A percentile compares a stretch with the other conserved stretches of the same genome.
Conservation (phyloP, 37 sponge, comb jelly and placozoan species). For the Ephydatia muelleri region DNA sequence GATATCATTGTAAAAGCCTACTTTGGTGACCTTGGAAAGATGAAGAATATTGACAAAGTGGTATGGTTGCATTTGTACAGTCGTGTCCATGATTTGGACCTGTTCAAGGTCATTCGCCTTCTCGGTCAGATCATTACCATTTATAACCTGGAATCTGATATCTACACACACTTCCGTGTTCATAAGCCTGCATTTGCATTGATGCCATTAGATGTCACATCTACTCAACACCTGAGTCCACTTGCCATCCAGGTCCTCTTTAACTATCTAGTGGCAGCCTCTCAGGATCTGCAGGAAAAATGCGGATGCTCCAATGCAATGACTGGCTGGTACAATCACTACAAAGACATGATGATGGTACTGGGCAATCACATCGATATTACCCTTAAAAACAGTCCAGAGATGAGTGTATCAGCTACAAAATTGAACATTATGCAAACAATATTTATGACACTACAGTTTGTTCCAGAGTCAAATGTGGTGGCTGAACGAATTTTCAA, state of each 20-base stretch:
- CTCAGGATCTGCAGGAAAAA: background rate
- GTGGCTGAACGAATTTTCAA: conserved; percentile 35
- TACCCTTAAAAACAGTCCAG: background rate
- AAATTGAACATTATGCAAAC: conserved; percentile 57
- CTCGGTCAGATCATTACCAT: background rate
- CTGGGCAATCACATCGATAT: background rate
- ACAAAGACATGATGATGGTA: background rate
- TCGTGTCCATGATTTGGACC: background rate
- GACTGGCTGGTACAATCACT: background rate
- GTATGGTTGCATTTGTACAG: background rate
- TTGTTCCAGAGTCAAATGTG: background rate
- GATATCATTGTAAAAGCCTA: conserved; percentile 29
- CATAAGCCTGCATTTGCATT: background rate
- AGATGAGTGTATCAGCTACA: background rate
- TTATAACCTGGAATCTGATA: background rate
- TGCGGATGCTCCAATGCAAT: background rate
- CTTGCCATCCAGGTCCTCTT: background rate
- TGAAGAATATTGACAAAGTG: background rate
- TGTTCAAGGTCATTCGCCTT: background rate
- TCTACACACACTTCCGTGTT: background rate
- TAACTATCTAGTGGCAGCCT: background rate
- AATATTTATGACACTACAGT: conserved; percentile 38
- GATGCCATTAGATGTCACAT: background rate
- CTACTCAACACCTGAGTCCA: background rate
- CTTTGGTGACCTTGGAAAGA: conserved; percentile 18